Base-by-base conservation (phyloP, 2,797 vertebrate species). In the Amniataba percoides region DNA sequence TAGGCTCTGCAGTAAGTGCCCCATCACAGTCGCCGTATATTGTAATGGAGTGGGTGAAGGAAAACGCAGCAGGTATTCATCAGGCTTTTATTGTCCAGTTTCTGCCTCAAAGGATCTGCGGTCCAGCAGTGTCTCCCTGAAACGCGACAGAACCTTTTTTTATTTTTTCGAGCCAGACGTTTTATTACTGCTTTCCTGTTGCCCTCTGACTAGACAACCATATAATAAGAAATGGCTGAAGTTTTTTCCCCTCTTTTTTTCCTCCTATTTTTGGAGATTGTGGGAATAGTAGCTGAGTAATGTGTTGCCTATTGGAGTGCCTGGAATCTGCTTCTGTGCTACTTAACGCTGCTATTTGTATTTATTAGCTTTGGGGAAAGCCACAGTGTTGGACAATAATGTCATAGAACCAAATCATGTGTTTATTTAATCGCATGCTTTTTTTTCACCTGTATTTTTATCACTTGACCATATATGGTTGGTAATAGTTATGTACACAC, bases 141-240 rank as follows among this genome's bases (percentile, higher is more conserved):
- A 83, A 89, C 83, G 83, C 34, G 34, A 76, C 57, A 78, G 62
- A 69, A 45, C 3, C 0, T 52, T 67, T 87, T 27, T 74, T 77
- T 75, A 84, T 80, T 88, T 86, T 71, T 83, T 84, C 43, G 83
- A 91, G 72, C 84, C 88, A 93, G 90, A 92, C 84, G 23, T 90
- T 93, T 91, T 92, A 88, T 91, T 90, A 81, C 89, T 84, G 78
- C 75, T 83, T 94, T 93, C 88, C 92, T 88, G 87, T 92, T 91
- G 75, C 92, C 80, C 81, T 92, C 82, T 88, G 91, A 91, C 92
- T 86, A 94, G 89, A 93, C 90, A 61, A 84, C 66, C 79, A 86
- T 84, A 83, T 90, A 89, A 91, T 83, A 93, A 89, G 91, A 92
- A 93, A 90, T 89, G 79, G 81, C 65, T 92, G 66, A 77, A 72